Conservation (phyloP, 2,888 invertebrate genomes). For the Globia sparganii region DNA sequence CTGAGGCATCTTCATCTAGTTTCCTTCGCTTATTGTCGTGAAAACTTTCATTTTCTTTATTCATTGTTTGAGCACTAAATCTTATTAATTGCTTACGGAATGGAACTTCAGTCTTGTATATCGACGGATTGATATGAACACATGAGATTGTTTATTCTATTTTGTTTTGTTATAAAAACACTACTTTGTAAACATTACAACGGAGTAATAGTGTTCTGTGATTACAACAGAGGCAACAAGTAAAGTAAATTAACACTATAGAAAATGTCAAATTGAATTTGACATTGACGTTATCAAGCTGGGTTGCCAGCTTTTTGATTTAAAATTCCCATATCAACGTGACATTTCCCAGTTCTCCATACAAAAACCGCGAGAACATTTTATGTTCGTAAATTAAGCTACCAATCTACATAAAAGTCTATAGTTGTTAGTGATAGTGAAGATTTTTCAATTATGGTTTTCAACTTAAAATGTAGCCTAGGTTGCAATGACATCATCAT, state of each 20-base stretch:
- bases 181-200: constrained; percentile 63
- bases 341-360: neutral
- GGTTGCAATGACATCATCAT: no score
- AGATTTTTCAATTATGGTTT: neutral
- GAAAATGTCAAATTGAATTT: constrained; percentile 33
- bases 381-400: neutral
- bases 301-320: constrained; percentile 26
- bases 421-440: neutral
- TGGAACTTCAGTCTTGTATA: constrained; percentile 51
- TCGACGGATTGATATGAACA: constrained; percentile 51
- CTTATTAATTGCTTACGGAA: constrained; percentile 44
- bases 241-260: constrained; percentile 10
- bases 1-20: constrained; percentile 76
- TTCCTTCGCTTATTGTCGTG: constrained; percentile 82
- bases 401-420: neutral
- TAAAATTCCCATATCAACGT: neutral
- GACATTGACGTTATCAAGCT: constrained; percentile 35
- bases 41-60: constrained; percentile 82
- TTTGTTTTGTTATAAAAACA: constrained; percentile 63
- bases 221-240: constrained; percentile 69
- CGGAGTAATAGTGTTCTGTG: no score
- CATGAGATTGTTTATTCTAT: constrained; percentile 48
- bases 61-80: constrained; percentile 73
- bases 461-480: neutral
- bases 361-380: no score